A percentile compares a stretch with the other conserved stretches of the same genome.
These are phyloP conservation scores for Porites lobata DNA, from an alignment of 92 coral and sea anemone genomes.

Conservation along the genomic window DNA sequence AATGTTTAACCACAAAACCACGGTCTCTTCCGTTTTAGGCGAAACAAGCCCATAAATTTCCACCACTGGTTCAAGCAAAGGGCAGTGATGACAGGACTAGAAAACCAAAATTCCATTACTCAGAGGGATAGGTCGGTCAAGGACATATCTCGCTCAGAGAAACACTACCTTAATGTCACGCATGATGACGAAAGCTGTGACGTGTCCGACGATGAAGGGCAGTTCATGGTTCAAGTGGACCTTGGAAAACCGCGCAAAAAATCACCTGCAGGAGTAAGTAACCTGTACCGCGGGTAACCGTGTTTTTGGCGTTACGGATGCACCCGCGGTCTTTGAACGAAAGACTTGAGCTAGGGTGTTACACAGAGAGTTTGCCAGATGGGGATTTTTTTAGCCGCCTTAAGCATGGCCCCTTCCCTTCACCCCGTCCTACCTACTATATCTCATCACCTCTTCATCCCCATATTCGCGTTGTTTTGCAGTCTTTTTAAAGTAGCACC, in stretches of 20 bases:
- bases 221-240: constrained; percentile 92
- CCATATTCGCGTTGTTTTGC: too few relatives aligned
- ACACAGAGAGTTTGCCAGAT: too few relatives aligned
- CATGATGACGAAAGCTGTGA: constrained; percentile 67
- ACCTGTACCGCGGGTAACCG: background rate
- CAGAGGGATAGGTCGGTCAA: constrained; percentile 71
- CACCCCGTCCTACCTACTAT: too few relatives aligned
- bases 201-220: constrained; percentile 74
- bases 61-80: constrained; percentile 66
- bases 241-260: constrained; percentile 44
- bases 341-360: background rate
- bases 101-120: constrained; percentile 66
- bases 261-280: constrained; percentile 41
- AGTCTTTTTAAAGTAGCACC: too few relatives aligned
- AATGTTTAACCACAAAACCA: too few relatives aligned
- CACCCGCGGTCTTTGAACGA: background rate
- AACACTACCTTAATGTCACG: constrained; percentile 77
- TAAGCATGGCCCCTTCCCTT: too few relatives aligned
- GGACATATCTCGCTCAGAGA: constrained; percentile 87
- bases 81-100: constrained; percentile 72
- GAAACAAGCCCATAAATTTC: constrained; percentile 26
- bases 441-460: too few relatives aligned
- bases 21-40: constrained; percentile 4
- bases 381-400: too few relatives aligned
- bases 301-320: background rate